Base-by-base conservation (phyloP, 2,797 vertebrate genomes). In the Pangasius mekongensis region DNA sequence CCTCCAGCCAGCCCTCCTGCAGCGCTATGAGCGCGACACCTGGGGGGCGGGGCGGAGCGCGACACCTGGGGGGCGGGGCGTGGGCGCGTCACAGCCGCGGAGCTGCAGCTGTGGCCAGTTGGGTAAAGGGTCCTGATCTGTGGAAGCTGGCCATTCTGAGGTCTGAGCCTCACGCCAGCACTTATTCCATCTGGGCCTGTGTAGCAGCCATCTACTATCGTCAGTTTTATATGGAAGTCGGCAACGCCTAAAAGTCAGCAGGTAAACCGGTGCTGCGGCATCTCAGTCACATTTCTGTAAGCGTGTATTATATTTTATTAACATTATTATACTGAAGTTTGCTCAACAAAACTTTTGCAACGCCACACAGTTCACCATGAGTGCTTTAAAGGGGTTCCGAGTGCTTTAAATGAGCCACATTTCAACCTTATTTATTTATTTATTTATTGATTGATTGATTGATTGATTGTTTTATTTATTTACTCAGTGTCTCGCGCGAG, bases 41-140 rank as follows among this genome's bases (percentile, higher is more conserved):
- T 82, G 90, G 87, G 64, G 88, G 88, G 39, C 39, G 39, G 87
- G 86, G 86, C 82, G 83, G n/a, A n/a, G n/a, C n/a, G n/a, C n/a
- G n/a, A n/a, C n/a, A n/a, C n/a, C n/a, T 5, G 39, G 39, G 39
- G 33, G 33, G 33, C 33, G 33, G 87, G 86, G 86, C 82, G 39
- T 0, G 39, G 39, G 39, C 76, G 36, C 7, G 6, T 43, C 43
- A 7, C 43, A 43, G 43, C 43, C 43, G 43, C 43, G 6, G 43
- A 43, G 43, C 43, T 43, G 43, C 43, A 43, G 43, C 43, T 49
- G 58, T 56, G 58, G 47, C 3, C 11, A 49, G 56, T 39, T 1
- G 66, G 74, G 47, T 5, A 56, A 66, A 22, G 64, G 7, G 20
- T n/a, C 18, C 33, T 56, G 54, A 16, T 30, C 76, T 39, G 66